Conservation (phyloP, 1,140 invertebrate species). For the Sinella curviseta region DNA sequence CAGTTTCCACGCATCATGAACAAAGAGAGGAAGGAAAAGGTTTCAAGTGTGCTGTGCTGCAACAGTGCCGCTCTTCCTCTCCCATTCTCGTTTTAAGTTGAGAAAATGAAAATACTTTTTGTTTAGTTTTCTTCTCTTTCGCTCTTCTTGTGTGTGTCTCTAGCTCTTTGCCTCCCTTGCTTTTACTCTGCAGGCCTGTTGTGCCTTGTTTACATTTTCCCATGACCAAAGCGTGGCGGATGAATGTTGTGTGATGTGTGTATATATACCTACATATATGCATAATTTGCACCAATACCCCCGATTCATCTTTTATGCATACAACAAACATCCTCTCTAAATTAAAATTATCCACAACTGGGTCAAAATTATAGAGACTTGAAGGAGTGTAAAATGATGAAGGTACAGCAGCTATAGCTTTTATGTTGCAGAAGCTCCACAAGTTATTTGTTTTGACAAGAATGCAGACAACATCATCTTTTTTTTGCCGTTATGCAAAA, state of each 20-base stretch:
- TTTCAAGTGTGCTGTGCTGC: background rate
- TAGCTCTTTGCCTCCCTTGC: too few relatives aligned
- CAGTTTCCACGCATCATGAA: background rate
- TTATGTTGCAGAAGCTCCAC: too few relatives aligned
- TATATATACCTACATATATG: too few relatives aligned
- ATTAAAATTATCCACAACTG: background rate
- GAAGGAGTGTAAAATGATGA: too few relatives aligned
- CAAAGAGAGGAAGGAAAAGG: background rate
- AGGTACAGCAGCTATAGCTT: too few relatives aligned
- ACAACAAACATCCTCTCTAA: background rate
- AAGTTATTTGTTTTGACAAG: too few relatives aligned
- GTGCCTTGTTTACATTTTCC: constrained; percentile 2
- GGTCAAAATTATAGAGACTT: too few relatives aligned
- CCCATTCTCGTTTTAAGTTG: background rate
- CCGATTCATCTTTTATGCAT: background rate
- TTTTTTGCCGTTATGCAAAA: too few relatives aligned
- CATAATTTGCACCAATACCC: background rate
- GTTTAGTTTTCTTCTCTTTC: too few relatives aligned
- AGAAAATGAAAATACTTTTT: constrained; percentile 16
- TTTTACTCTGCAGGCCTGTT: background rate
- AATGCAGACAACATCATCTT: too few relatives aligned
- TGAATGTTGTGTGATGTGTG: constrained; percentile 1
- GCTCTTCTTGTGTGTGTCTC: too few relatives aligned
- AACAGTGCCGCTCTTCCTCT: background rate
- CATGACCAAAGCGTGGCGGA: background rate